phyloP scores from a whole-genome alignment of 2,797 vertebrate genomes.

The Miichthys miiuy region DNA sequence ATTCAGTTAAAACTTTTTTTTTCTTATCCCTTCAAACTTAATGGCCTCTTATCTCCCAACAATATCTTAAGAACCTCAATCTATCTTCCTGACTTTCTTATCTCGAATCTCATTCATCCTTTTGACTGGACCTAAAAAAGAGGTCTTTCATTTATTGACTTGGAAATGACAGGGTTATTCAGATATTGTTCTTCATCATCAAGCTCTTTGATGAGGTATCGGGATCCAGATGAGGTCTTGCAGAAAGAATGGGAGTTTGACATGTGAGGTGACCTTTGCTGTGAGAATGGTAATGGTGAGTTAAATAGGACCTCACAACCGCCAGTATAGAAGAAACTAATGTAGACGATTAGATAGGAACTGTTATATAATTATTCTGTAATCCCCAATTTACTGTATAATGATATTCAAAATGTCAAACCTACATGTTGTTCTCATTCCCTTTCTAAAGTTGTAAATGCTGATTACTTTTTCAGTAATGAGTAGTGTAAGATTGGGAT shows the following conservation, averaged over 20 bases:
- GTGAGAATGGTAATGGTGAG: slow-evolving; percentile 22
- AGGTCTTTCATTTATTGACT: slow-evolving; percentile 61
- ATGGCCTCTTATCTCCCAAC: slow-evolving; percentile 25
- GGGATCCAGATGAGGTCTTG: slow-evolving; percentile 57
- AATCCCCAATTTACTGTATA: slow-evolving; percentile 23
- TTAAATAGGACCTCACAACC: slow-evolving; percentile 31
- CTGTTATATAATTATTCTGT: slow-evolving; percentile 45
- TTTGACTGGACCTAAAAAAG: slow-evolving; percentile 36
- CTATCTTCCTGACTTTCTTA: slow-evolving; percentile 22
- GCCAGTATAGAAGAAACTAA: not conserved
- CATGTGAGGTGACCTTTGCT: slow-evolving; percentile 19
- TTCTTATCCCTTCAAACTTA: slow-evolving; percentile 23
- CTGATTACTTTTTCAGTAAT: too few relatives aligned
- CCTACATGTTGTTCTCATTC: not conserved
- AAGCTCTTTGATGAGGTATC: slow-evolving; percentile 61
- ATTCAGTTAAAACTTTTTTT: slow-evolving; percentile 16
- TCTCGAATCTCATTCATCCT: slow-evolving; percentile 36
- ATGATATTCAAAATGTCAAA: slow-evolving; percentile 11
- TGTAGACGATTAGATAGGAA: slow-evolving; percentile 6
- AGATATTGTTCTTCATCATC: slow-evolving; percentile 57
- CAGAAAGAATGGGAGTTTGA: slow-evolving; percentile 44
- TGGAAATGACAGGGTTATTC: slow-evolving; percentile 63
- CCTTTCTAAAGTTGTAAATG: not conserved
- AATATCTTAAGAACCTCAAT: slow-evolving; percentile 27
- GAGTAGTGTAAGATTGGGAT: too few relatives aligned